A percentile compares a stretch with the other conserved stretches of the same genome.
These are phyloP conservation scores for Diploscapter pachys DNA, from an alignment of 1,140 invertebrate genomes.

Conservation along the genomic window DNA sequence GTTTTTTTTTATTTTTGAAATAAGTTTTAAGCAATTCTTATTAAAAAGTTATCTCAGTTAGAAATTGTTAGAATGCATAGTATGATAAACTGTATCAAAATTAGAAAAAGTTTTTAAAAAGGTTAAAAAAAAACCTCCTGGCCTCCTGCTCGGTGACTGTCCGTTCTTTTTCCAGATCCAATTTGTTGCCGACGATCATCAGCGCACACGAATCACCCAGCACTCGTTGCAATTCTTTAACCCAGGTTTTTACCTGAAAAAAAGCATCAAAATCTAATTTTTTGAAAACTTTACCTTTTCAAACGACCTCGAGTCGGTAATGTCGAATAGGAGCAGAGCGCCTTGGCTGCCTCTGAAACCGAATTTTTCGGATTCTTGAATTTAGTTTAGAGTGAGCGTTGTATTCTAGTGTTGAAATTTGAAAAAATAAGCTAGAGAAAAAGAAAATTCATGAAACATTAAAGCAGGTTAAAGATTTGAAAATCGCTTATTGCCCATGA, in stretches of 20 bases:
- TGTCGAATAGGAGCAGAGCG: constrained; percentile 95
- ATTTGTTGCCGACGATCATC: constrained; percentile 94
- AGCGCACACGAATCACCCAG: constrained; percentile 85
- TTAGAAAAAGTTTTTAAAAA: too few species aligned
- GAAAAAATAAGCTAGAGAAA: too few species aligned
- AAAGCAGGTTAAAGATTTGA: neutral
- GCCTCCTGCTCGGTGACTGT: constrained; percentile 79
- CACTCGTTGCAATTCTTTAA: constrained; percentile 94
- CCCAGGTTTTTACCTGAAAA: constrained; percentile 89
- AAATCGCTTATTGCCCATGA: too few species aligned
- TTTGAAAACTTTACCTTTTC: constrained; percentile 71
- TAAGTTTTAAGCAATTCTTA: too few species aligned
- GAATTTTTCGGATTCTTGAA: constrained; percentile 32
- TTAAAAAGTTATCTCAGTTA: too few species aligned
- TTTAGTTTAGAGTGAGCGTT: constrained; percentile 11
- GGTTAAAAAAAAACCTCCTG: constrained; percentile 68
- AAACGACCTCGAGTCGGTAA: constrained; percentile 94
- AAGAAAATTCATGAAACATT: neutral
- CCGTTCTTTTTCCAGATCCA: constrained; percentile 86
- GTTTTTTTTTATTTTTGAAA: too few species aligned
- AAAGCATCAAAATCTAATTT: constrained; percentile 8
- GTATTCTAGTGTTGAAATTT: constrained; percentile 6
- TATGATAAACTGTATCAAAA: too few species aligned
- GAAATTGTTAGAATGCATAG: too few species aligned
- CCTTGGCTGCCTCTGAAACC: constrained; percentile 81